Percentiles rank a stretch among this genome's conserved stretches.
phyloP scores from a whole-genome alignment of 2,113 vertebrate species.

The Electrona antarctica region DNA sequence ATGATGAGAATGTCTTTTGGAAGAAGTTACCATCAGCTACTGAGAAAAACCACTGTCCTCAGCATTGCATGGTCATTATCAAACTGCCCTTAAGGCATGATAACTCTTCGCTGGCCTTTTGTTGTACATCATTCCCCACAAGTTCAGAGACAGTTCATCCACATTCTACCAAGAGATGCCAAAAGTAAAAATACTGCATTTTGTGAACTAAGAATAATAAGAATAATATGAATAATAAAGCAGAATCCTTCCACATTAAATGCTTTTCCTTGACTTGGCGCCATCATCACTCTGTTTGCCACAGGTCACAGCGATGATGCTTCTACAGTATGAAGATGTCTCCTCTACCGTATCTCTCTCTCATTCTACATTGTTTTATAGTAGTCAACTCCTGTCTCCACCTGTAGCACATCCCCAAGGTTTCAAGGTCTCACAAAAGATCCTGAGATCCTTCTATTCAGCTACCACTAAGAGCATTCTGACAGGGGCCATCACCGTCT shows the following conservation, averaged over 20 bases:
- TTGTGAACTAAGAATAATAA: background rate
- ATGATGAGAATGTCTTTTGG: background rate
- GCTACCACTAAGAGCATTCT: no score
- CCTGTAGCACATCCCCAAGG: constrained; percentile 2
- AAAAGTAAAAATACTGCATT: background rate
- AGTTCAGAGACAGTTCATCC: constrained; percentile 2
- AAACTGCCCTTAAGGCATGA: constrained; percentile 17
- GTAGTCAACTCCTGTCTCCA: background rate
- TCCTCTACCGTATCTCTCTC: background rate
- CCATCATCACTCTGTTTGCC: constrained; percentile 12
- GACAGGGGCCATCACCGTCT: no score
- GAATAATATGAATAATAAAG: constrained; percentile 12
- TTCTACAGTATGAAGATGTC: constrained; percentile 19
- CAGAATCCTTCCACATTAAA: constrained; percentile 4
- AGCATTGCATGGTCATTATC: constrained; percentile 12
- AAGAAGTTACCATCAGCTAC: constrained; percentile 1
- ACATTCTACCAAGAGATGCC: background rate
- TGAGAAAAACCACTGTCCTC: constrained; percentile 11
- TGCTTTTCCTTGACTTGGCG: constrained; percentile 14
- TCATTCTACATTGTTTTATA: background rate
- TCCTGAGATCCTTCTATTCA: no score
- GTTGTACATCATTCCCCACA: background rate
- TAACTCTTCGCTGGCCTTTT: background rate
- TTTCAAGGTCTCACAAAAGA: no score
- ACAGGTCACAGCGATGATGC: constrained; percentile 30